A percentile compares a stretch with the other conserved stretches of the same genome.
Evolutionary conservation across 2,888 invertebrate genomes (phyloP).

Genomic region (Sturmia bella): DNA sequence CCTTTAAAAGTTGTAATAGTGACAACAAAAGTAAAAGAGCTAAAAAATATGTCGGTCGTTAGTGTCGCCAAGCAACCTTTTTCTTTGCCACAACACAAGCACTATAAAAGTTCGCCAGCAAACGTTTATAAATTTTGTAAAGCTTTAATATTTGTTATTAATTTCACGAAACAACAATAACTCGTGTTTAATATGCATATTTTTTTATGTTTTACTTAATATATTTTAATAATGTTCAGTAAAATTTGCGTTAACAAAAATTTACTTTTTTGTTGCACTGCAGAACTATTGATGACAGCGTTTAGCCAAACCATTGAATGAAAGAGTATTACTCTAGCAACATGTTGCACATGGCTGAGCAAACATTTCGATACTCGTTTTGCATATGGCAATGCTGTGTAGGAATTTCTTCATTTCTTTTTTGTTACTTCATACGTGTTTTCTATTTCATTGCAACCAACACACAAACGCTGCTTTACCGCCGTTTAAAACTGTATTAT

Average conservation of each 20-base stretch:
- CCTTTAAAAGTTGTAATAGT: constrained; percentile 45
- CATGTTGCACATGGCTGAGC: constrained; percentile 52
- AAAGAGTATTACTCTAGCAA: constrained; percentile 61
- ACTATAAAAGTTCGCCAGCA: constrained; percentile 55
- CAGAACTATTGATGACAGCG: constrained; percentile 69
- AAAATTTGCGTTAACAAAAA: constrained; percentile 54
- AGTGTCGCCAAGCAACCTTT: constrained; percentile 65
- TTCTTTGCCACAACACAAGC: constrained; percentile 54
- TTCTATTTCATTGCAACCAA: not conserved
- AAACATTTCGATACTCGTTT: constrained; percentile 67
- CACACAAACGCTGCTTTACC: not conserved
- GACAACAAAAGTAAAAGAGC: constrained; percentile 16
- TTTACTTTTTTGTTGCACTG: constrained; percentile 50
- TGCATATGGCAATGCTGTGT: constrained; percentile 64
- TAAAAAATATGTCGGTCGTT: constrained; percentile 54
- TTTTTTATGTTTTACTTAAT: too few species aligned
- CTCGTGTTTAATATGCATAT: too few species aligned
- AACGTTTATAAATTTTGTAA: constrained; percentile 9
- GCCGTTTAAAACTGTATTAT: constrained; percentile 6
- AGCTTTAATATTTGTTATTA: not conserved
- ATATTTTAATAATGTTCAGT: not conserved
- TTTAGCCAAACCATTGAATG: constrained; percentile 70
- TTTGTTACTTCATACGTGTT: constrained; percentile 21
- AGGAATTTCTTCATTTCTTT: constrained; percentile 64
- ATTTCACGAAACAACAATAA: too few species aligned